phyloP scores from a whole-genome alignment of 2,888 invertebrate genomes.

The Orchestes rusci region DNA sequence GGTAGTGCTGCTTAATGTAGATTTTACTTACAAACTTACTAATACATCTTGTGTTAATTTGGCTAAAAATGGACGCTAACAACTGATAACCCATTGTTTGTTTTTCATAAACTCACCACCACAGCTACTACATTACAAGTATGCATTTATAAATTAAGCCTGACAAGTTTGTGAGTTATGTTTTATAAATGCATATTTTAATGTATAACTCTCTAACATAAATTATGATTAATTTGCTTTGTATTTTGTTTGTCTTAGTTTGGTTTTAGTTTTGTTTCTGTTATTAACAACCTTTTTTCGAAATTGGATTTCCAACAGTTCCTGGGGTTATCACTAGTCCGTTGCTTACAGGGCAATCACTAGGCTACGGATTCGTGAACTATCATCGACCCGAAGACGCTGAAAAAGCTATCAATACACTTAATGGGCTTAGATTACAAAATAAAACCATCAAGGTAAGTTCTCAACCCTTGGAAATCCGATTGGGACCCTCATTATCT shows the following conservation, averaged over 20 bases:
- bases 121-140: constrained; percentile 15
- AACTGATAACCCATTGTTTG: constrained; percentile 15
- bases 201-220: no score
- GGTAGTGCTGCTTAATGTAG: no score
- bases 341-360: constrained; percentile 80
- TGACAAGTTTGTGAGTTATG: no score
- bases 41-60: constrained; percentile 15
- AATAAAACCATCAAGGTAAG: constrained; percentile 98
- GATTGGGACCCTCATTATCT: constrained; percentile 18
- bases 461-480: constrained; percentile 17
- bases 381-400: constrained; percentile 97
- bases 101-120: constrained; percentile 11
- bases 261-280: constrained; percentile 31
- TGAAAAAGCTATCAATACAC: constrained; percentile 95
- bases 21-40: constrained; percentile 1
- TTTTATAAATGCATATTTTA: no score
- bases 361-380: constrained; percentile 99
- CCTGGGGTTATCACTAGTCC: constrained; percentile 45
- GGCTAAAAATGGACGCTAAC: constrained; percentile 10
- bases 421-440: constrained; percentile 95
- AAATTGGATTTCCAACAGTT: constrained; percentile 41
- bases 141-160: constrained; percentile 13
- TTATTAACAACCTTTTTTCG: constrained; percentile 35
- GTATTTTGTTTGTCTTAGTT: constrained; percentile 20
- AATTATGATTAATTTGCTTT: constrained; percentile 19